A percentile compares a stretch with the other conserved stretches of the same genome.
phyloP scores from a whole-genome alignment of 2,113 vertebrate genomes.

The Archocentrus centrarchus region DNA sequence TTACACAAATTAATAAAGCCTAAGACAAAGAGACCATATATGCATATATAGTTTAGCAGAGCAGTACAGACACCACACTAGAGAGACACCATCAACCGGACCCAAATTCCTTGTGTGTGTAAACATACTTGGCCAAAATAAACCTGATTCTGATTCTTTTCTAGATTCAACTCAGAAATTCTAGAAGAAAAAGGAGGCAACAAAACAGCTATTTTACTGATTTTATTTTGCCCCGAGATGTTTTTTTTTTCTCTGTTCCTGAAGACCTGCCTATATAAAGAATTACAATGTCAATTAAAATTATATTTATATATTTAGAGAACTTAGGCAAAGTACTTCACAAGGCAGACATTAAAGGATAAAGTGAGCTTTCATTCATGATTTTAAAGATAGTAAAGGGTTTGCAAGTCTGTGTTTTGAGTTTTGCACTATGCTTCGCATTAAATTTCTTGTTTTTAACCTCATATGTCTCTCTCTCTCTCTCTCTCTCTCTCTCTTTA shows the following conservation, averaged over 20 bases:
- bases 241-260: not conserved
- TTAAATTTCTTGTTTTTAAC: not conserved
- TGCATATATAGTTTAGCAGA: no score
- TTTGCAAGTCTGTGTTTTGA: not conserved
- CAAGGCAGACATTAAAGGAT: not conserved
- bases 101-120: no score
- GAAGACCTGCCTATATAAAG: not conserved
- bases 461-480: not conserved
- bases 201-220: not conserved
- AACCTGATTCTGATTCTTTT: no score
- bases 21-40: no score
- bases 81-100: no score
- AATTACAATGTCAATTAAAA: not conserved
- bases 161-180: not conserved
- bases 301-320: not conserved
- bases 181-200: not conserved
- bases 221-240: not conserved
- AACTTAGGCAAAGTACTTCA: not conserved
- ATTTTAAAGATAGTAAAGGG: not conserved
- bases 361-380: not conserved
- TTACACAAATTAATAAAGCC: no score
- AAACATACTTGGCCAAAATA: no score
- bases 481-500: no score
- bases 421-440: not conserved
- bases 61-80: no score